Conservation (phyloP, 2,113 vertebrate genomes). For the Zosterops pallidus region DNA sequence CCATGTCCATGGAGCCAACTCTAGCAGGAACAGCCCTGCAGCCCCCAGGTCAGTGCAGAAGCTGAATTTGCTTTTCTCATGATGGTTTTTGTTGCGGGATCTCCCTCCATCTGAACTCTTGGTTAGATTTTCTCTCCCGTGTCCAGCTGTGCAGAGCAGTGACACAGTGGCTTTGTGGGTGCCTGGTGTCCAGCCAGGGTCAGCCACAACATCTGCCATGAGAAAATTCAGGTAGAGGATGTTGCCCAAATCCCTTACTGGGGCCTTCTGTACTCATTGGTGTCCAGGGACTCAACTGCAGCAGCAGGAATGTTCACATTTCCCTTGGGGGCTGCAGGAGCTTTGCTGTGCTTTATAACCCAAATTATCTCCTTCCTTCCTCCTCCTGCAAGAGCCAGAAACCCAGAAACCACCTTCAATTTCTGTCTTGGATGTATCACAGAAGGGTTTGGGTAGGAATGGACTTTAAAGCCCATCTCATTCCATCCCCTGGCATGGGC, state of each 20-base stretch:
- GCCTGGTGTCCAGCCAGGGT: neutral
- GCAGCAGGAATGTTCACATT: neutral
- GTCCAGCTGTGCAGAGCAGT: neutral
- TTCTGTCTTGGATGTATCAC: neutral
- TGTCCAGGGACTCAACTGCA: neutral
- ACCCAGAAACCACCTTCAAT: neutral
- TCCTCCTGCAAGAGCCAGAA: neutral
- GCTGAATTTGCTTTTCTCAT: rapidly evolving
- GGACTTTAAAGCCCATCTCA: rapidly evolving
- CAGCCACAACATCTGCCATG: neutral
- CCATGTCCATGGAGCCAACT: neutral
- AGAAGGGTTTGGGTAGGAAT: neutral
- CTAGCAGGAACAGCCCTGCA: neutral
- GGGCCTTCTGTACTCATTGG: rapidly evolving
- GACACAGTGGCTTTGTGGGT: neutral
- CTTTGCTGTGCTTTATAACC: neutral
- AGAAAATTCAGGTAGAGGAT: neutral
- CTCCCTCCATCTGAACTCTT: neutral
- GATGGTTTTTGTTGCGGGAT: neutral
- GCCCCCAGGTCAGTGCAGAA: neutral
- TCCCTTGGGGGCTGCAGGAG: neutral
- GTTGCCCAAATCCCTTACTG: neutral
- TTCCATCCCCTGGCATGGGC: neutral
- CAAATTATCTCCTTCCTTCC: neutral
- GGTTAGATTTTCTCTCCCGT: neutral